Evolutionary conservation across 2,113 vertebrate species (phyloP), one percentile per base, ranked within the genome.

Genomic region (Phaetusa simplex): DNA sequence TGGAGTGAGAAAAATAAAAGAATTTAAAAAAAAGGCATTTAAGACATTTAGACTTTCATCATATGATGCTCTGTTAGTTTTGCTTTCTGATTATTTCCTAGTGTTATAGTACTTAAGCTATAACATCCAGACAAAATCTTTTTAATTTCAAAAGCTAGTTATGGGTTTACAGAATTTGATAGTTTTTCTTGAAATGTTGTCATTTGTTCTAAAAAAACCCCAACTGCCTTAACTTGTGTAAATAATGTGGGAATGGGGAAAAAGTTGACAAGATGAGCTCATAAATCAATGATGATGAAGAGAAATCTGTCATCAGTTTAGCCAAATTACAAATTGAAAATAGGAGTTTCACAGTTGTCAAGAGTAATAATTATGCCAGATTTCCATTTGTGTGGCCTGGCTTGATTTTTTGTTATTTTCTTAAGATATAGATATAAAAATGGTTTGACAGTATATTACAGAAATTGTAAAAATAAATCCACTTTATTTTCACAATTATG

Each of bases 281-380:
- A 86, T 89, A 94, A 94, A 95, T 97, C 81, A 72, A 8, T 67
- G 53, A 74, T 69, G 72, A 85, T 93, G 86, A 79, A 56, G 69
- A 73, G 77, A 71, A 92, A 94, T 82, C 91, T 94, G 83, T 95
- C 77, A 86, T 71, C 34, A 5, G 40, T 70, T 95, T 73, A 94
- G 52, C 42, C 89, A 62, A 84, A 53, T 77, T 95, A 45, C 66
- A 76, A 17, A 71, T 72, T 72, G 81, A 82, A 86, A 94, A 36
- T 14, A 70, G 55, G 43, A 50, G 26, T 88, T 93, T 92, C 56
- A 50, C 58, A 89, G 80, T 95, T 91, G 65, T 86, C 86, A 61
- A 71, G 73, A 66, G 7, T 85, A 72, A 69, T 73, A 96, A 61
- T 93, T 91, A 77, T 65, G 36, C 71, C 70, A 93, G 18, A 85